These are phyloP conservation scores for Nephrotoma flavescens DNA, from an alignment of 2,888 invertebrate genomes.

Conservation along the genomic window DNA sequence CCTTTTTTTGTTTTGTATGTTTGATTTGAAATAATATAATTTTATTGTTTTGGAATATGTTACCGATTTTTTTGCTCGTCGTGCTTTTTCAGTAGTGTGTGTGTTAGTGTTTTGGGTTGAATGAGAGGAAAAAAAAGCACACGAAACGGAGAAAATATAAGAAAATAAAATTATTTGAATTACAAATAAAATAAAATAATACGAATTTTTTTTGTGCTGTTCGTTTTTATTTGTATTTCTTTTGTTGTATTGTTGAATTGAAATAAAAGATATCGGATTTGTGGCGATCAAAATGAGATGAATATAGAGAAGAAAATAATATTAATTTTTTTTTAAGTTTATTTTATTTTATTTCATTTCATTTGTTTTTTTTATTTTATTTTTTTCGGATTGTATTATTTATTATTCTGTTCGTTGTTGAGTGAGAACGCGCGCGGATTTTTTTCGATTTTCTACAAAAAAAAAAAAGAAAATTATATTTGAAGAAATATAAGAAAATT, in stretches of 20 bases:
- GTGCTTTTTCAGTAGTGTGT: background rate
- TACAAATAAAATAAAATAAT: background rate
- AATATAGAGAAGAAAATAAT: background rate
- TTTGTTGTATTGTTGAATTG: slow-evolving; percentile 2
- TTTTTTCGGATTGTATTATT: slow-evolving; percentile 2
- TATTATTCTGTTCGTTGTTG: slow-evolving; percentile 4
- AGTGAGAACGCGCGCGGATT: slow-evolving; percentile 3
- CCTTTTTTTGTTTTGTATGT: background rate
- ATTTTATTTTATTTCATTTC: slow-evolving; percentile 4
- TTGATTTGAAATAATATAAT: background rate
- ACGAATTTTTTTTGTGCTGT: background rate
- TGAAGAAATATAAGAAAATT: background rate
- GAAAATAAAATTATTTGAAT: background rate
- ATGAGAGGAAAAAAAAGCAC: background rate
- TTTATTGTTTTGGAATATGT: background rate
- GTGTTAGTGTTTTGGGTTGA: background rate
- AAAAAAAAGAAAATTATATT: background rate
- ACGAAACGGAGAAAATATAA: background rate
- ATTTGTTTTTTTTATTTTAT: background rate
- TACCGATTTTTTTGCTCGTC: background rate
- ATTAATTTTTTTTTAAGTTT: background rate
- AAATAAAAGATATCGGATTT: background rate
- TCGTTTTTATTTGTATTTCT: slow-evolving; percentile 1
- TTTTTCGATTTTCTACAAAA: background rate
- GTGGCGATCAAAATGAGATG: background rate